Evolutionary conservation across 2,888 invertebrate genomes (phyloP).

Genomic region (Polydrusus pterygomalis): DNA sequence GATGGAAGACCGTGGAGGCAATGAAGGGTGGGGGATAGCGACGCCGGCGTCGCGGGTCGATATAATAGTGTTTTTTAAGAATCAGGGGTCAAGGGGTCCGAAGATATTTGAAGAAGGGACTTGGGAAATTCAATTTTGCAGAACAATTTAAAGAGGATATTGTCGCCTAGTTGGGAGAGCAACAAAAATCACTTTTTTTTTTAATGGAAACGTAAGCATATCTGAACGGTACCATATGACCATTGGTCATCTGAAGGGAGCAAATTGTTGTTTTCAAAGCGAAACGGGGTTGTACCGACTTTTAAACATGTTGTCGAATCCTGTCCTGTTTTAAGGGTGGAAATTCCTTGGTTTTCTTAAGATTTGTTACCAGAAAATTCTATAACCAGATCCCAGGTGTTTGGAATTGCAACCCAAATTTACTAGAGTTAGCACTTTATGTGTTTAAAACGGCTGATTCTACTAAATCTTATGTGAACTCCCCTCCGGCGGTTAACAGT

Average conservation of each 20-base stretch:
- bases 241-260: too few species aligned
- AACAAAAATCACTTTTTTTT: too few species aligned
- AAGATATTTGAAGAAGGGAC: too few species aligned
- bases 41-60: slow-evolving; percentile 31
- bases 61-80: slow-evolving; percentile 41
- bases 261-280: too few species aligned
- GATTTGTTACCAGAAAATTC: slow-evolving; percentile 37
- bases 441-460: slow-evolving; percentile 51
- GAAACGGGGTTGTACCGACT: too few species aligned
- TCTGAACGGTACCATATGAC: too few species aligned
- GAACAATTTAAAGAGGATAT: too few species aligned
- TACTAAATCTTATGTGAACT: slow-evolving; percentile 47
- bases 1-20: not conserved
- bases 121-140: too few species aligned
- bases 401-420: slow-evolving; percentile 50
- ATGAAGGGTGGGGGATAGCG: slow-evolving; percentile 14
- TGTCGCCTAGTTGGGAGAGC: too few species aligned
- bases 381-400: slow-evolving; percentile 43
- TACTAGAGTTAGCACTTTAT: slow-evolving; percentile 55
- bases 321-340: not conserved
- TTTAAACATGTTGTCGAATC: not conserved
- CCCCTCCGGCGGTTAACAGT: slow-evolving; percentile 43
- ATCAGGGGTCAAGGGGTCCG: too few species aligned
- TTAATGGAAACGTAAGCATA: too few species aligned
- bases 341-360: slow-evolving; percentile 26